Base-by-base conservation (phyloP, 2,797 vertebrate genomes). In the Tenualosa thibaudeaui region DNA sequence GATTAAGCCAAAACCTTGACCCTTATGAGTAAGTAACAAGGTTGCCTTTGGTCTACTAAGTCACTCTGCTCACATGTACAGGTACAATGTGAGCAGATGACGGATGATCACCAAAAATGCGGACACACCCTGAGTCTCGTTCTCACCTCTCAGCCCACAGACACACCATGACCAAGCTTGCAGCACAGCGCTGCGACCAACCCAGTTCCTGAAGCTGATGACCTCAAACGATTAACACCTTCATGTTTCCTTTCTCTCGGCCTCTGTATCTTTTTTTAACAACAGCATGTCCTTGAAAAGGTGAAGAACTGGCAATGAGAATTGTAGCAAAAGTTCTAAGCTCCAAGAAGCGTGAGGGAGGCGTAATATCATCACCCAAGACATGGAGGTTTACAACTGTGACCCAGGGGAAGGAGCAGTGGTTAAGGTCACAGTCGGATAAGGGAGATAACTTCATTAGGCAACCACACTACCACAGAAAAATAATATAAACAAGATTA, bases 21-120 rank as follows among this genome's bases (percentile, higher is more conserved):
- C 3, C 17, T 54, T 54, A 19, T 46, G 37, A 78, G 40, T 46
- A 22, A 7, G 26, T 71, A 65, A 71, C 26, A 12, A 71, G 2
- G 31, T 10, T 78, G 13, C n/a, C n/a, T 62, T n/a, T 24, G n/a
- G 6, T 62, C n/a, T n/a, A 46, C 40, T 22, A 40, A 78, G 40
- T 15, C 71, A 43, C 71, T 46, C 40, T 37, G 0, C 65, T 71
- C 26, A 71, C 26, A 31, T 71, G 65, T 71, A 71, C 12, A 15
- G 15, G 65, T 31, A 37, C 15, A 17, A 15, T 13, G 31, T 37
- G 31, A 37, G 12, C 24, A 31, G 13, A 68, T 75, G 15, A 75
- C 37, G 19, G 37, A 78, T 40, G 13, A 19, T 22, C 71, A 78
- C 71, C 71, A 78, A 78, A 78, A 78, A 78, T 78, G 71, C 40